These are phyloP conservation scores for Neoaliturus tenellus DNA, from an alignment of 2,888 invertebrate genomes.

Conservation along the genomic window DNA sequence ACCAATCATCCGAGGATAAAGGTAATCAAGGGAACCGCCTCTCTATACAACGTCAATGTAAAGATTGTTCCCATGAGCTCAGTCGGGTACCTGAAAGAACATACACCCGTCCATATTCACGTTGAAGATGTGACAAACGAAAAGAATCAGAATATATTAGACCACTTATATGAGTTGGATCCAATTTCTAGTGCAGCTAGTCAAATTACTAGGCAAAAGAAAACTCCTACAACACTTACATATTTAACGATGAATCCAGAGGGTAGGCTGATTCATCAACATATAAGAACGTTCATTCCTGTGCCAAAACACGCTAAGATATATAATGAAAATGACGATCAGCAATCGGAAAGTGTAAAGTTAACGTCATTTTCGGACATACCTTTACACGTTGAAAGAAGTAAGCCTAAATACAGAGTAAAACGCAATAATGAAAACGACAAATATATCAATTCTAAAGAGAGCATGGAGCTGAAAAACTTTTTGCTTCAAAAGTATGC, in stretches of 20 bases:
- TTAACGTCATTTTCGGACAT: not conserved
- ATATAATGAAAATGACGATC: not conserved
- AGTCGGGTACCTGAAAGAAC: slow-evolving; percentile 14
- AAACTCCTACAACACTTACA: not conserved
- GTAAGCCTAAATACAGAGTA: slow-evolving; percentile 33
- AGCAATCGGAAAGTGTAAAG: not conserved
- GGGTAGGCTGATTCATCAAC: slow-evolving; percentile 12
- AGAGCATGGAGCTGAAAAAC: slow-evolving; percentile 47
- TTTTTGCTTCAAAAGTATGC: slow-evolving; percentile 43
- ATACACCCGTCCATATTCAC: slow-evolving; percentile 23
- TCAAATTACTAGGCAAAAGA: slow-evolving; percentile 8
- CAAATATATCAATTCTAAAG: slow-evolving; percentile 54
- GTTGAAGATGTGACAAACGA: not conserved
- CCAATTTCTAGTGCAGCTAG: slow-evolving; percentile 15
- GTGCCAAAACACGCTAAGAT: not conserved
- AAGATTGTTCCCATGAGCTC: slow-evolving; percentile 31
- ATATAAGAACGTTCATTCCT: not conserved
- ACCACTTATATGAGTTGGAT: not conserved
- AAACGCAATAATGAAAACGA: slow-evolving; percentile 53
- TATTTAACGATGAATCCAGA: slow-evolving; percentile 4
- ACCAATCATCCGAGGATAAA: slow-evolving; percentile 27
- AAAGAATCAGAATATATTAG: not conserved
- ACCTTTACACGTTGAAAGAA: not conserved
- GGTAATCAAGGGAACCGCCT: not conserved
- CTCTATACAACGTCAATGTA: not conserved